A percentile compares a stretch with the other conserved stretches of the same genome.
These are phyloP conservation scores for Hirundo rustica DNA, from an alignment of 2,797 vertebrate species.

Conservation along the genomic window DNA sequence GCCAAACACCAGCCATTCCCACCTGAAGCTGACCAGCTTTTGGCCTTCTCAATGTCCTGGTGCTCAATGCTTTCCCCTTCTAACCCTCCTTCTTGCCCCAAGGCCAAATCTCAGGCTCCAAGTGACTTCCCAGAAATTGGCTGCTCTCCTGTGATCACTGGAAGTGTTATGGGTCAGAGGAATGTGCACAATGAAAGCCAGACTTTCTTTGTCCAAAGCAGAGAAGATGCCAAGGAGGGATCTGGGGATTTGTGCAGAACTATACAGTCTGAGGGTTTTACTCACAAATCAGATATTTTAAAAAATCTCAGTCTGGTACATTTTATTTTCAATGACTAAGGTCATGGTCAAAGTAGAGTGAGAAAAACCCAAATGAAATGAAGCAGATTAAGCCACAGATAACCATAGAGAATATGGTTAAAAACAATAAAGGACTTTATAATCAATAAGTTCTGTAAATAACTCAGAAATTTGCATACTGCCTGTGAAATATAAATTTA, in stretches of 20 bases:
- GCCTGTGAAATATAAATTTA: neutral
- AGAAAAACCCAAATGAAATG: neutral
- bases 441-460: neutral
- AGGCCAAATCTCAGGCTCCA: fast-evolving
- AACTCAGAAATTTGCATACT: neutral
- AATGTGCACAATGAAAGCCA: neutral
- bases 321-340: neutral
- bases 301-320: neutral
- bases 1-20: neutral
- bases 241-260: neutral
- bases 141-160: neutral
- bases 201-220: neutral
- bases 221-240: neutral
- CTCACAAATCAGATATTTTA: neutral
- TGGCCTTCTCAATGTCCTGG: neutral
- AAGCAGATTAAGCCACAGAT: neutral
- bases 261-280: neutral
- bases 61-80: neutral
- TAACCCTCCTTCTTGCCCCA: neutral
- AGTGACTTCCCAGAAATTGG: neutral
- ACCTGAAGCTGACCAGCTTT: neutral
- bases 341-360: neutral
- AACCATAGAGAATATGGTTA: neutral
- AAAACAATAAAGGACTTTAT: neutral
- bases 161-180: neutral